phyloP scores from a whole-genome alignment of 1,140 invertebrate genomes.

The Neodiprion fabricii region DNA sequence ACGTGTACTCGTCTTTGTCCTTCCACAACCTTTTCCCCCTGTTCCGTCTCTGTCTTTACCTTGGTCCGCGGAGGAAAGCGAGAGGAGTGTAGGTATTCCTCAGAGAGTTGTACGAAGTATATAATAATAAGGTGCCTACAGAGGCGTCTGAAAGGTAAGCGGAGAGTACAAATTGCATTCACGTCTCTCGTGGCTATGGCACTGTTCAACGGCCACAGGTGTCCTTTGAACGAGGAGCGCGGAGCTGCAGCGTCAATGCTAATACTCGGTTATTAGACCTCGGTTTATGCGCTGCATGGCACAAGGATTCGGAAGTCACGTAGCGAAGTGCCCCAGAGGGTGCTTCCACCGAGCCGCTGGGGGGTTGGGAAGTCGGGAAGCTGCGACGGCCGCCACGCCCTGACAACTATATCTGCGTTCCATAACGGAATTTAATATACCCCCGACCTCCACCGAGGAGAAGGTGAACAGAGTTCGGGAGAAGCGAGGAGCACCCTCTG shows the following conservation, averaged over 20 bases:
- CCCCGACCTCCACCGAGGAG: background rate
- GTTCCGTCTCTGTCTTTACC: no score
- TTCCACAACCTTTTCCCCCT: no score
- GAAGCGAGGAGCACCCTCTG: background rate
- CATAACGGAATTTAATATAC: constrained; percentile 50
- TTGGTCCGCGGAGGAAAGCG: no score
- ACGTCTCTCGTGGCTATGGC: constrained; percentile 33
- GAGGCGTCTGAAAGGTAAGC: no score
- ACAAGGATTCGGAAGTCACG: constrained; percentile 42
- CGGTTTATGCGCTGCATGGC: constrained; percentile 47
- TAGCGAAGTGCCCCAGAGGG: constrained; percentile 44
- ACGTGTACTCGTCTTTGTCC: no score
- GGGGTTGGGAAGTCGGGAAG: constrained; percentile 15
- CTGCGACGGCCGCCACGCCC: constrained; percentile 41
- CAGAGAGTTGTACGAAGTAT: no score
- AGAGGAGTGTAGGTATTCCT: no score
- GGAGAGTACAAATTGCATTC: background rate
- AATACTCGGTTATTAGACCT: constrained; percentile 55
- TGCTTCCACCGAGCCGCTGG: constrained; percentile 29
- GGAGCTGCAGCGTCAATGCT: constrained; percentile 50
- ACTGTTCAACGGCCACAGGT: no score
- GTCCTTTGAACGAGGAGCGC: no score
- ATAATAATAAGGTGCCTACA: no score
- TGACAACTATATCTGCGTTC: constrained; percentile 50
- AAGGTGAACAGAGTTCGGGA: background rate